Conservation (phyloP, 1,140 invertebrate species). For the Drosophila littoralis region DNA sequence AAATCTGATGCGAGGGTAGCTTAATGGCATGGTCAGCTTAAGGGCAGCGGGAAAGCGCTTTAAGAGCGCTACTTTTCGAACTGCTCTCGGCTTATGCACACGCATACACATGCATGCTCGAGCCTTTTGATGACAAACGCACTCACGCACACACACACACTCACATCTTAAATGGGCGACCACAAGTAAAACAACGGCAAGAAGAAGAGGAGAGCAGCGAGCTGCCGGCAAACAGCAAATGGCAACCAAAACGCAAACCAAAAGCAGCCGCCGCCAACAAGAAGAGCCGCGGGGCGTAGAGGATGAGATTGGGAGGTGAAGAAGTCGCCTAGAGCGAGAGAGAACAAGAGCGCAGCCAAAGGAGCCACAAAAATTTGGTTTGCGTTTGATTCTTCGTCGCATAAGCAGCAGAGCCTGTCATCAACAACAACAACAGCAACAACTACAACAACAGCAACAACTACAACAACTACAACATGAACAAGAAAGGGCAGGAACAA, state of each 20-base stretch:
- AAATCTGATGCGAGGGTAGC: not conserved
- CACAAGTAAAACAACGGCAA: constrained; percentile 39
- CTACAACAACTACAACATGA: constrained; percentile 26
- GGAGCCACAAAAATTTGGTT: constrained; percentile 76
- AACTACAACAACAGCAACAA: constrained; percentile 21
- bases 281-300: not conserved
- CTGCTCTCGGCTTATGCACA: constrained; percentile 23
- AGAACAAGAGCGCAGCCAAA: constrained; percentile 7
- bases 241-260: constrained; percentile 58
- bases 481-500: constrained; percentile 17
- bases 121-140: constrained; percentile 57
- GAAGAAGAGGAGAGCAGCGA: constrained; percentile 19
- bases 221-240: constrained; percentile 53
- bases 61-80: constrained; percentile 3
- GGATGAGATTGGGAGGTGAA: not conserved
- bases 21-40: not conserved
- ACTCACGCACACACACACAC: constrained; percentile 16
- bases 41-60: not conserved
- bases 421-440: constrained; percentile 18
- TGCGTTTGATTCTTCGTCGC: constrained; percentile 71
- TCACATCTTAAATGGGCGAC: constrained; percentile 40
- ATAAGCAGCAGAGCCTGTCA: constrained; percentile 39
- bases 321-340: not conserved
- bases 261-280: constrained; percentile 38
- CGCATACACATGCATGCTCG: constrained; percentile 8